phyloP scores from a whole-genome alignment of 2,888 invertebrate genomes.

The Autographa gamma region DNA sequence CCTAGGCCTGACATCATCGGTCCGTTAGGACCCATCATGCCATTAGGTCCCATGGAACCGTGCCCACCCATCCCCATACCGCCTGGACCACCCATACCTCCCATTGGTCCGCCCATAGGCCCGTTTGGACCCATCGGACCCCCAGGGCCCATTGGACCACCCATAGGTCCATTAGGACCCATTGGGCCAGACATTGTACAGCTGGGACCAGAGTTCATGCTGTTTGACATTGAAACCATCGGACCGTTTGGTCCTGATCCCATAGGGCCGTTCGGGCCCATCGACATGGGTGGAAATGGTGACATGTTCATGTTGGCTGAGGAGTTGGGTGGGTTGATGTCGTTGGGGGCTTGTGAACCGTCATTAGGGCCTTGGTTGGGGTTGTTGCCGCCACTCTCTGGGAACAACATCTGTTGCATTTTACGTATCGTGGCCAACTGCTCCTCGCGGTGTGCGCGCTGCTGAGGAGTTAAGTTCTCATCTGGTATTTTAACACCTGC shows the following conservation, averaged over 20 bases:
- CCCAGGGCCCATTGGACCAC: slow-evolving; percentile 73
- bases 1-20: slow-evolving; percentile 85
- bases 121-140: slow-evolving; percentile 79
- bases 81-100: slow-evolving; percentile 74
- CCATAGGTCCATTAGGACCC: slow-evolving; percentile 77
- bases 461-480: slow-evolving; percentile 98
- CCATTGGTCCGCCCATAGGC: slow-evolving; percentile 77
- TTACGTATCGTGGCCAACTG: slow-evolving; percentile 96
- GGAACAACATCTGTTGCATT: slow-evolving; percentile 97
- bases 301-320: slow-evolving; percentile 81
- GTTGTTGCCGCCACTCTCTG: slow-evolving; percentile 90
- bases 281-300: slow-evolving; percentile 81
- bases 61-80: slow-evolving; percentile 78
- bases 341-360: slow-evolving; percentile 75
- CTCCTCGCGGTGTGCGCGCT: slow-evolving; percentile 97
- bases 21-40: slow-evolving; percentile 87
- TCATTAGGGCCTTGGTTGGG: slow-evolving; percentile 75
- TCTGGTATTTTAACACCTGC: slow-evolving; percentile 96
- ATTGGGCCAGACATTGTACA: slow-evolving; percentile 86
- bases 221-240: slow-evolving; percentile 84
- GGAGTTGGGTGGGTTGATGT: slow-evolving; percentile 82
- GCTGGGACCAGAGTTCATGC: slow-evolving; percentile 82
- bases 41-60: slow-evolving; percentile 82
- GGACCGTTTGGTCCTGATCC: slow-evolving; percentile 83
- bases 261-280: slow-evolving; percentile 83